A percentile compares a stretch with the other conserved stretches of the same genome.
Conservation (phyloP, 2,888 invertebrate genomes). For the Nomada lathburiana region DNA sequence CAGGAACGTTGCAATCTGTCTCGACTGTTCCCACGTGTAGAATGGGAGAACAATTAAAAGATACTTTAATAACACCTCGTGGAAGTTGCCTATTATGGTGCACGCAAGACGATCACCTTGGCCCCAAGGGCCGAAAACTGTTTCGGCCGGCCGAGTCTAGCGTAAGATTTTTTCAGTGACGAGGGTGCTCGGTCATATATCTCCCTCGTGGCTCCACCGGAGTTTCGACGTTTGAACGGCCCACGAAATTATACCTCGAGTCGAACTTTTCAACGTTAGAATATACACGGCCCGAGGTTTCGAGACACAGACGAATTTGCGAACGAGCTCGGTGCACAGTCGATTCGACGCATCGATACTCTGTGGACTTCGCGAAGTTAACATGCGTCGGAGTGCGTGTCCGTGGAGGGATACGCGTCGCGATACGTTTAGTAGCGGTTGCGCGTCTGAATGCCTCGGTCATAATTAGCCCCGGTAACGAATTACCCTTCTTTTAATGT, state of each 20-base stretch:
- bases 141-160: constrained; percentile 43
- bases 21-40: constrained; percentile 71
- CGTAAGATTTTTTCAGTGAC: constrained; percentile 75
- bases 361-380: not conserved
- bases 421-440: constrained; percentile 43
- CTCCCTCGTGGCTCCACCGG: constrained; percentile 68
- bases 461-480: constrained; percentile 51
- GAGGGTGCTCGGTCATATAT: constrained; percentile 81
- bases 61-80: constrained; percentile 80
- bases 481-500: constrained; percentile 39
- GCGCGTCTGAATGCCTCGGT: constrained; percentile 37
- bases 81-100: constrained; percentile 77
- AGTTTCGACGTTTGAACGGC: constrained; percentile 81
- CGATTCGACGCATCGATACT: not conserved
- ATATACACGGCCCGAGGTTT: not conserved
- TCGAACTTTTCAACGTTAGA: not conserved
- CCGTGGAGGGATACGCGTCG: constrained; percentile 41
- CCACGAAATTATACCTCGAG: constrained; percentile 80
- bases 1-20: constrained; percentile 1
- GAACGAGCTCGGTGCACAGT: not conserved
- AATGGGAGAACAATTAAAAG: constrained; percentile 79
- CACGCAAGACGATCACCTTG: constrained; percentile 61
- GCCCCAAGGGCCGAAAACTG: constrained; percentile 66
- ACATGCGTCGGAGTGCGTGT: constrained; percentile 48
- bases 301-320: not conserved